Evolutionary conservation across 1,140 invertebrate species (phyloP), one percentile per base, ranked within the genome.

Genomic region (Marisa cornuarietis): DNA sequence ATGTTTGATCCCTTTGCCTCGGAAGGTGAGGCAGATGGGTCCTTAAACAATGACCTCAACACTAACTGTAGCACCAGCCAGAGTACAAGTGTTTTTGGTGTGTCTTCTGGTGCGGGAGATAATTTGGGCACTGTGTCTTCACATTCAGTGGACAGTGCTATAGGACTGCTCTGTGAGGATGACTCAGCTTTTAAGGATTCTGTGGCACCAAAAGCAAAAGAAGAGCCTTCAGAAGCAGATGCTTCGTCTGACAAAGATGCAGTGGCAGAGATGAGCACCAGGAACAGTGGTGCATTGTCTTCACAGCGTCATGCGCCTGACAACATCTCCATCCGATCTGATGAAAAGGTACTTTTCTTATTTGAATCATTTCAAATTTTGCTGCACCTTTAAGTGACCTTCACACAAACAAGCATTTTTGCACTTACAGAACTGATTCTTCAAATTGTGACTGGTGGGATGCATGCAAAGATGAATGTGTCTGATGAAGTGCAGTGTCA

Each of bases 1-100:
- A 71, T 87, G 71, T 90, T 90, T 86, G 89, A 90, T 81, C 89
- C 90, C 1, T 82, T 89, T 75, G 65, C 86, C n/a, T 71, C 82
- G 9, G 62, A 26, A 16, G 76, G 73, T 18, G 77, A 68, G 24
- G 76, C 77, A 24, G 80, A 83, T 31, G 73, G 75, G 18, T 24
- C 61, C 22, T 61, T 79, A 52, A 78, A 31, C 51, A 71, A 79
- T 63, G 74, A 72, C 72, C 51, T 71, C 18, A 75, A 69, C 62
- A 65, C 42, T 52, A 71, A 71, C 71, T 58, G 66, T 62, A 74
- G 65, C 42, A 26, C 54, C 22, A 52, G 42, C 10, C 24, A 20
- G 18, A 14, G 52, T 14, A 71, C 22, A 51, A 69, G 69, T 18
- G 66, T 63, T 3, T 72, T 61, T 58, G 69, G 58, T 20, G 65